Conservation (phyloP, 2,888 invertebrate genomes). For the Ethmia dodecea region DNA sequence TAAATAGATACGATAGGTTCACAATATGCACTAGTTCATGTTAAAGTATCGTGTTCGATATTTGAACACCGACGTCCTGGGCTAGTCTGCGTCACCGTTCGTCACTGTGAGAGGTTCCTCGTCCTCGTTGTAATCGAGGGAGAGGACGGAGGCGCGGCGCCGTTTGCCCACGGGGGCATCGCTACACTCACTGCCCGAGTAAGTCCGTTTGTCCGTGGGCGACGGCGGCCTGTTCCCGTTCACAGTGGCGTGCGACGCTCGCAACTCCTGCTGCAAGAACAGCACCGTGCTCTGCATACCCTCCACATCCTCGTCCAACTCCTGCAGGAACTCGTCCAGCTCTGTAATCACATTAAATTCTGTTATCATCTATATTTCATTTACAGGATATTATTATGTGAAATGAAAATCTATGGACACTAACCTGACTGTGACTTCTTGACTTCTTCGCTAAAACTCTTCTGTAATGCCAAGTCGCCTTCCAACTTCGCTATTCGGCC, state of each 20-base stretch:
- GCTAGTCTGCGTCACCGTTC: conserved; percentile 81
- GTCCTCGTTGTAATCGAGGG: conserved; percentile 85
- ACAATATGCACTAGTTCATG: conserved; percentile 51
- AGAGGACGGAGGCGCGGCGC: conserved; percentile 83
- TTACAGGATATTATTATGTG: not conserved
- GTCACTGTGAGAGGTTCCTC: conserved; percentile 83
- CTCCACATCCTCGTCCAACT: conserved; percentile 97
- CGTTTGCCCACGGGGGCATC: conserved; percentile 79
- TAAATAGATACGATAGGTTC: conserved; percentile 38
- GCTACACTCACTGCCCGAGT: conserved; percentile 61
- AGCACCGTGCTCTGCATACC: conserved; percentile 99
- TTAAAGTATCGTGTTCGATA: conserved; percentile 43
- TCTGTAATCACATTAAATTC: conserved; percentile 76
- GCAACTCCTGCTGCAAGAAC: conserved; percentile 94
- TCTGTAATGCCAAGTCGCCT: conserved; percentile 95
- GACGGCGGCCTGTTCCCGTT: conserved; percentile 51
- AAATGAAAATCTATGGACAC: not conserved
- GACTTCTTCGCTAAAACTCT: conserved; percentile 96
- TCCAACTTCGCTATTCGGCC: conserved; percentile 97
- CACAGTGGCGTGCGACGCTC: conserved; percentile 80
- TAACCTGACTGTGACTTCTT: conserved; percentile 96
- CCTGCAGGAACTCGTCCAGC: conserved; percentile 95
- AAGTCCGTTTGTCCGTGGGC: conserved; percentile 62
- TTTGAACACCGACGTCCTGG: conserved; percentile 39
- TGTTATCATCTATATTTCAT: conserved; percentile 4